Evolutionary conservation across 2,888 invertebrate genomes (phyloP).

Genomic region (Nipponacmea schrenckii): DNA sequence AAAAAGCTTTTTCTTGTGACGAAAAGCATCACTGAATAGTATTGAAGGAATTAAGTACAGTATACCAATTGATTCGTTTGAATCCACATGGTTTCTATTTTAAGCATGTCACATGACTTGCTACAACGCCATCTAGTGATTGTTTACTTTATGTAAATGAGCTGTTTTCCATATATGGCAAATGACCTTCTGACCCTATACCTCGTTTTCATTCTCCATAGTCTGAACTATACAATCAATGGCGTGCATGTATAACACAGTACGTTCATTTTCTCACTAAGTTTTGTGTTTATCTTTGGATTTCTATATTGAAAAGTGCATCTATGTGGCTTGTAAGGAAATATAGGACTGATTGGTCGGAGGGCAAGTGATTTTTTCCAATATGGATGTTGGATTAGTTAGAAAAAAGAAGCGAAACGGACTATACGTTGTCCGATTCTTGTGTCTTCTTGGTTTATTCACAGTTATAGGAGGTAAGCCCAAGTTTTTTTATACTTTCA

Average conservation of each 20-base stretch:
- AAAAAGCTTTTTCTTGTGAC: no score
- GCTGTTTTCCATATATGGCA: not conserved
- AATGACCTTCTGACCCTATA: not conserved
- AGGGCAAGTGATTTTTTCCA: constrained; percentile 7
- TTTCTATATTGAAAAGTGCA: constrained; percentile 6
- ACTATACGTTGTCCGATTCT: constrained; percentile 1
- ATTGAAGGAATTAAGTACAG: no score
- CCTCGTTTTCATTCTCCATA: not conserved
- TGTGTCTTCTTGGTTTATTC: constrained; percentile 1
- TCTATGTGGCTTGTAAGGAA: constrained; percentile 9
- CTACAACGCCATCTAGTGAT: constrained; percentile 1
- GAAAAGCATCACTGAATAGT: no score
- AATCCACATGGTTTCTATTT: not conserved
- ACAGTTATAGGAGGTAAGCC: not conserved
- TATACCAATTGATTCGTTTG: no score
- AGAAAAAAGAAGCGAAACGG: constrained; percentile 9
- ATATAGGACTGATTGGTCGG: constrained; percentile 7
- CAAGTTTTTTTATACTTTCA: no score
- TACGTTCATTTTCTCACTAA: not conserved
- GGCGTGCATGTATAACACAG: not conserved
- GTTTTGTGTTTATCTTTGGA: constrained; percentile 3
- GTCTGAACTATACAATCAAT: not conserved
- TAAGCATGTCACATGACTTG: not conserved
- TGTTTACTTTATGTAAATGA: constrained; percentile 5
- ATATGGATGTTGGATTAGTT: constrained; percentile 7